Evolutionary conservation across 2,888 invertebrate genomes (phyloP).

Genomic region (Drosophila fungiperda): DNA sequence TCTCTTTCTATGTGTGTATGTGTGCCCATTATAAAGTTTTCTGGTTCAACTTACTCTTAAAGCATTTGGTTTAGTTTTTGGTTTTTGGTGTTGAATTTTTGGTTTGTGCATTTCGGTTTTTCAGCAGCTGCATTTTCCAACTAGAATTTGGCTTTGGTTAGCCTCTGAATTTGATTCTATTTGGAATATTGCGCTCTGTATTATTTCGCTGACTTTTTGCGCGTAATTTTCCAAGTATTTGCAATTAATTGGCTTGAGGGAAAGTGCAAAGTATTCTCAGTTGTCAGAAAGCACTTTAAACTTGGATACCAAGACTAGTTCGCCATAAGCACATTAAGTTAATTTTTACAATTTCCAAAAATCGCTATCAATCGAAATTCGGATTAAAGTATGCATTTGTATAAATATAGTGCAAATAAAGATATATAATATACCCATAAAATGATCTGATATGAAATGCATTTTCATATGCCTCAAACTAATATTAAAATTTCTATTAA

Average conservation of each 20-base stretch:
- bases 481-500: too few relatives aligned
- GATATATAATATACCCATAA: too few relatives aligned
- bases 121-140: slow-evolving; percentile 23
- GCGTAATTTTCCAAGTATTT: slow-evolving; percentile 11
- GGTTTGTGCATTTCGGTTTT: slow-evolving; percentile 15
- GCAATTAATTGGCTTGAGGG: slow-evolving; percentile 22
- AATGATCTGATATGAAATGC: not conserved
- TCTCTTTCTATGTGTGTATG: not conserved
- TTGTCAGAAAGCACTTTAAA: not conserved
- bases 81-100: slow-evolving; percentile 16
- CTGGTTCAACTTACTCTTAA: slow-evolving; percentile 36
- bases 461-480: not conserved
- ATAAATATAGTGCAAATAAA: not conserved
- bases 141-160: slow-evolving; percentile 29
- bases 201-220: slow-evolving; percentile 19
- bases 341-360: not conserved
- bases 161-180: slow-evolving; percentile 49
- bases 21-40: slow-evolving; percentile 32
- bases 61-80: slow-evolving; percentile 23
- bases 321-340: not conserved
- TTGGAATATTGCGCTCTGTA: slow-evolving; percentile 31
- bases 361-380: not conserved
- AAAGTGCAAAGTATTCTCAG: slow-evolving; percentile 17
- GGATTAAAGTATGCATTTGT: not conserved
- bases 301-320: not conserved